Conservation (phyloP, 1,140 invertebrate genomes). For the Brachionus manjavacas region DNA sequence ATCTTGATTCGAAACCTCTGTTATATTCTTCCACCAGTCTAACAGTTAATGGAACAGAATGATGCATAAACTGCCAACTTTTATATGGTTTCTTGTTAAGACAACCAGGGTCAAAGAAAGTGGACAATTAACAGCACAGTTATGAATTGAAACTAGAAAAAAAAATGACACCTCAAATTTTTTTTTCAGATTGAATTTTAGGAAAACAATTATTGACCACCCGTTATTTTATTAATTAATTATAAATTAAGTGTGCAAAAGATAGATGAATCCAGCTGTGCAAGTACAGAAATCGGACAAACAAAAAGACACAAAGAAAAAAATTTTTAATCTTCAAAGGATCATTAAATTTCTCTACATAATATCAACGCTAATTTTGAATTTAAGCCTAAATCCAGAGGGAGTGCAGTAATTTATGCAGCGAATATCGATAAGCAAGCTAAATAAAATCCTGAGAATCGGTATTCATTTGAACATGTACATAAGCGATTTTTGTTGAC, state of each 20-base stretch:
- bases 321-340: background rate
- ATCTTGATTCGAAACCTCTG: too few relatives aligned
- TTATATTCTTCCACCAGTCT: too few relatives aligned
- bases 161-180: too few relatives aligned
- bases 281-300: background rate
- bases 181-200: too few relatives aligned
- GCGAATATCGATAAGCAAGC: background rate
- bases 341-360: background rate
- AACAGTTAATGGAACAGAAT: too few relatives aligned
- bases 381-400: background rate
- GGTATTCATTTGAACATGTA: background rate
- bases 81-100: too few relatives aligned
- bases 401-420: background rate
- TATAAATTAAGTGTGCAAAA: background rate
- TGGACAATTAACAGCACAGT: too few relatives aligned
- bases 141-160: too few relatives aligned
- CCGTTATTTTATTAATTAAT: too few relatives aligned
- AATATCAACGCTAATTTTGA: background rate
- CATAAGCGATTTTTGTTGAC: background rate
- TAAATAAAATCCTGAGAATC: background rate
- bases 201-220: too few relatives aligned
- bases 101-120: too few relatives aligned
- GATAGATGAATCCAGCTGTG: background rate
- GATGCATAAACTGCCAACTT: too few relatives aligned
- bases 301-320: background rate